Evolutionary conservation across 2,113 vertebrate species (phyloP).

Genomic region (Amia ocellicauda): DNA sequence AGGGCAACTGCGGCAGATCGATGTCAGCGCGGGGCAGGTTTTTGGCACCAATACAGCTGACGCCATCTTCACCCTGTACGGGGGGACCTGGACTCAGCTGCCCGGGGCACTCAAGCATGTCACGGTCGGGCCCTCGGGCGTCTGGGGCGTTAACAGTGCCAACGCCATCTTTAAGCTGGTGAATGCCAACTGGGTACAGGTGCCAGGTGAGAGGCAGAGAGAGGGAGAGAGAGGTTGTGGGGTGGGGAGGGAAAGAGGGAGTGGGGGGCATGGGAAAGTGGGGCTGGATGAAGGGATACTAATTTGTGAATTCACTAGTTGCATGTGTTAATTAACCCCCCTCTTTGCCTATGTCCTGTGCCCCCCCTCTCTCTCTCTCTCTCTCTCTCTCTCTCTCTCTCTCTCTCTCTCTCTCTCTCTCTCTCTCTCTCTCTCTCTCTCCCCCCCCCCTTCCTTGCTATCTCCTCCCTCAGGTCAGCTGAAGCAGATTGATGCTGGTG

Average conservation of each 20-base stretch:
- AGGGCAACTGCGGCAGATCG: slow-evolving; percentile 13
- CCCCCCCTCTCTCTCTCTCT: not conserved
- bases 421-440: too few relatives aligned
- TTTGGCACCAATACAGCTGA: not conserved
- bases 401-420: not conserved
- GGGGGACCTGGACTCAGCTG: not conserved
- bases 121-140: slow-evolving; percentile 6
- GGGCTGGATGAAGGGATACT: not conserved
- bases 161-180: slow-evolving; percentile 17
- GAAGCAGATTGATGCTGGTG: slow-evolving; percentile 8
- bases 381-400: not conserved
- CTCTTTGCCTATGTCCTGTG: too few relatives aligned
- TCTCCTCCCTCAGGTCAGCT: slow-evolving; percentile 4
- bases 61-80: not conserved
- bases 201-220: slow-evolving; percentile 22
- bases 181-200: slow-evolving; percentile 5
- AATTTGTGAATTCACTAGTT: not conserved
- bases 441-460: not conserved
- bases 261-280: not conserved
- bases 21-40: slow-evolving; percentile 10
- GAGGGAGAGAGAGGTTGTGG: too few relatives aligned
- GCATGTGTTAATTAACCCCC: too few relatives aligned
- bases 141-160: not conserved
- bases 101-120: slow-evolving; percentile 25
- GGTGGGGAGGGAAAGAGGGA: too few relatives aligned